phyloP scores from a whole-genome alignment of 1,140 invertebrate genomes.

The Tribolium madens region DNA sequence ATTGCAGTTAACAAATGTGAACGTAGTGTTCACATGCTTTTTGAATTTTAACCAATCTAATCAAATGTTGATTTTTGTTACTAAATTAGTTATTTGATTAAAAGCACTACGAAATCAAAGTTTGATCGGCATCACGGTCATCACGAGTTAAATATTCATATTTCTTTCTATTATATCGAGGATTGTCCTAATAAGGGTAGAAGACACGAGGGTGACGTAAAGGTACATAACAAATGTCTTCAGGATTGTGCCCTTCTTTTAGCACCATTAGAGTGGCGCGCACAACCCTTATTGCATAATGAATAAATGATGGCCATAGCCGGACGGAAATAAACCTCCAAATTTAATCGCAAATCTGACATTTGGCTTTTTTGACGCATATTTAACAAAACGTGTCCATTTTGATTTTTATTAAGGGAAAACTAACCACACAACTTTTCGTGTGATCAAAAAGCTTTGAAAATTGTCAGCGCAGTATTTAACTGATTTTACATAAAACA shows the following conservation, averaged over 20 bases:
- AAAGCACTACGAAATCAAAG: not conserved
- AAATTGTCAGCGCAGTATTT: slow-evolving; percentile 4
- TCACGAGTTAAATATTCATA: not conserved
- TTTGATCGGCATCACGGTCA: too few relatives aligned
- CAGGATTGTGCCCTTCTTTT: slow-evolving; percentile 30
- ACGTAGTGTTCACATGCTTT: not conserved
- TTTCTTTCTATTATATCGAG: slow-evolving; percentile 5
- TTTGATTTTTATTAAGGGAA: too few relatives aligned
- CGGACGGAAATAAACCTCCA: slow-evolving; percentile 33
- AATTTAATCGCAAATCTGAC: slow-evolving; percentile 30
- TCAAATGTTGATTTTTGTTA: not conserved
- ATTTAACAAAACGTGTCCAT: not conserved
- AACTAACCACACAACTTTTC: too few relatives aligned
- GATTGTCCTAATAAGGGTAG: slow-evolving; percentile 30
- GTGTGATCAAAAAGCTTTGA: too few relatives aligned
- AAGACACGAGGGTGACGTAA: slow-evolving; percentile 34
- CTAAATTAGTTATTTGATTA: not conserved
- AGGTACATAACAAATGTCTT: slow-evolving; percentile 38
- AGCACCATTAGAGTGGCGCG: slow-evolving; percentile 32
- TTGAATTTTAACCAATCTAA: not conserved
- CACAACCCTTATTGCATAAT: slow-evolving; percentile 37
- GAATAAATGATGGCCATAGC: slow-evolving; percentile 19
- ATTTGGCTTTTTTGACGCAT: slow-evolving; percentile 1
- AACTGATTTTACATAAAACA: slow-evolving; percentile 20
- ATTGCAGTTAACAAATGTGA: slow-evolving; percentile 24